These are phyloP conservation scores for Hypothenemus hampei DNA, from an alignment of 1,140 invertebrate species.

Conservation along the genomic window DNA sequence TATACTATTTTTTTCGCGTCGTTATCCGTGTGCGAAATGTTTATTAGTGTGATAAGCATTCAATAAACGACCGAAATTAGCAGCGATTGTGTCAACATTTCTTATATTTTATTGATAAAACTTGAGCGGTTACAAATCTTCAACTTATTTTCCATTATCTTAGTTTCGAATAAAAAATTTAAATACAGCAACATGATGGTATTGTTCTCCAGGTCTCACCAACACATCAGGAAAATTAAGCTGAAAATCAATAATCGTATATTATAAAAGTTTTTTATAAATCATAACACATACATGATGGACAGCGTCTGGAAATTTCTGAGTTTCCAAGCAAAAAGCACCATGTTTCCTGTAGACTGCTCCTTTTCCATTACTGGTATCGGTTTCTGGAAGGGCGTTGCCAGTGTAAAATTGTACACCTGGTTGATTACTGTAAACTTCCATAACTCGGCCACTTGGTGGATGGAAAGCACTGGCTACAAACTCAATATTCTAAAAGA, in stretches of 20 bases:
- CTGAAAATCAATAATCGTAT: conserved; percentile 44
- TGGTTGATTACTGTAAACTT: conserved; percentile 79
- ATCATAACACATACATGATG: conserved; percentile 57
- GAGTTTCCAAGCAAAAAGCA: conserved; percentile 85
- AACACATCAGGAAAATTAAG: conserved; percentile 67
- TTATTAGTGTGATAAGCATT: too few species aligned
- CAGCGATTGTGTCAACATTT: too few species aligned
- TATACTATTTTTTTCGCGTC: too few species aligned
- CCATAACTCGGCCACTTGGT: conserved; percentile 63
- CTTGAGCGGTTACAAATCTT: too few species aligned
- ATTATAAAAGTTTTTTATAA: conserved; percentile 4
- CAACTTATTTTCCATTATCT: too few species aligned
- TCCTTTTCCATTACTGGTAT: conserved; percentile 51
- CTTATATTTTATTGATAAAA: too few species aligned
- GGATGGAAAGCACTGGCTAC: conserved; percentile 59
- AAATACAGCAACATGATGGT: conserved; percentile 44
- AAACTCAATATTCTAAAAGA: conserved; percentile 41
- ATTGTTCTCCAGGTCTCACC: conserved; percentile 66
- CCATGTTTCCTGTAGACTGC: conserved; percentile 68
- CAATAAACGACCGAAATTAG: too few species aligned
- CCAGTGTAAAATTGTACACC: conserved; percentile 88
- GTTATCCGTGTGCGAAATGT: too few species aligned
- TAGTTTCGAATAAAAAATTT: too few species aligned
- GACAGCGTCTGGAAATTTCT: conserved; percentile 87
- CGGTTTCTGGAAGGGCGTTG: conserved; percentile 62